Evolutionary conservation across 30 jellyfish, hydroid and myxozoan species (phyloP), one percentile per base, ranked within the genome.

Genomic region (Turritopsis dohrnii): DNA sequence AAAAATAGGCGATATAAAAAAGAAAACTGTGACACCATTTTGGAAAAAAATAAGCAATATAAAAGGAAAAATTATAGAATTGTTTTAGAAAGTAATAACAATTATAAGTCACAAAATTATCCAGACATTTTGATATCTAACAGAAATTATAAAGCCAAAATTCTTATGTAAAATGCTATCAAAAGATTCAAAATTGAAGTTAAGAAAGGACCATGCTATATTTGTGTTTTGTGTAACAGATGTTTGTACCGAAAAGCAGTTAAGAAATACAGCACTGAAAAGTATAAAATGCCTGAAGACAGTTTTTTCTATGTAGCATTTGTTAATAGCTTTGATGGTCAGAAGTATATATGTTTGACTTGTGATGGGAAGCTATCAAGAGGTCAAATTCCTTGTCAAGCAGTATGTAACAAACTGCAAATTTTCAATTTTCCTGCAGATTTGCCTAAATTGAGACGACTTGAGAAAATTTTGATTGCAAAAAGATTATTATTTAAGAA

Each of bases 371-470:
- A 76, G 3, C 73, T 76, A 76, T 76, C 28, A 27, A 76, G 29
- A 71, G 7, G 60, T 7, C 23, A 76, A 81, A 30, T 81, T 27
- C n/a, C n/a, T n/a, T n/a, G n/a, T n/a, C 88, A 81, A 52, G 76
- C 81, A 21, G 88, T 81, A 20, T 54, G 31, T 21, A 54, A 54
- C 27, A 26, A 66, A 21, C 81, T 79, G n/a, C 1, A 53, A 1
- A 3, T 79, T 3, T 16, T 79, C 1, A 13, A 41, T 41, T 41
- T 41, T 41, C 54, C 69, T 18, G 24, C 28, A 1, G 24, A 30
- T 21, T 27, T 76, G 3, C 73, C 53, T 4, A 76, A 52, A 30
- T 21, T 30, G 22, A 20, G 53, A 76, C 53, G 53, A 76, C 7
- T 29, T 19, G 60, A 76, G 72, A 76, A 25, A 76, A 30, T 76